phyloP scores from a whole-genome alignment of 2,888 invertebrate genomes.

The Hanleya hanleyi region DNA sequence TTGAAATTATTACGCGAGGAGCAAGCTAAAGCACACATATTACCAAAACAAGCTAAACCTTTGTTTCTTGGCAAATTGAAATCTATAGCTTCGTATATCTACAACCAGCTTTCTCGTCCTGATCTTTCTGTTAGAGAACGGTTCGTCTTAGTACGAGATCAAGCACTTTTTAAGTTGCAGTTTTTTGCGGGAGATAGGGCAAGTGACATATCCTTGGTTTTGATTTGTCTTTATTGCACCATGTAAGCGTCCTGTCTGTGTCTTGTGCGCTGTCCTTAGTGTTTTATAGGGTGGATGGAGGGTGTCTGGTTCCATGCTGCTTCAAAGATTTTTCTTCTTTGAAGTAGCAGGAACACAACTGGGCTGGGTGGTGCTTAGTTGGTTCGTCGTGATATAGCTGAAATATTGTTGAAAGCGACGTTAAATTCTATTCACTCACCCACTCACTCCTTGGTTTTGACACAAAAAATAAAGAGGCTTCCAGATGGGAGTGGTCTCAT shows the following conservation, averaged over 20 bases:
- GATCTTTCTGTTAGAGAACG: neutral
- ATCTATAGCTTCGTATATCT: neutral
- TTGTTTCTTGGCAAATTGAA: constrained; percentile 2
- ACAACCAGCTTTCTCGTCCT: neutral
- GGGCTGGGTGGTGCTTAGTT: too few relatives aligned
- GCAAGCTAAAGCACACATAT: neutral
- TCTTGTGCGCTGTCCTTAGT: too few relatives aligned
- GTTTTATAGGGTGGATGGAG: too few relatives aligned
- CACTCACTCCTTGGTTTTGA: neutral
- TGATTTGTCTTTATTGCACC: too few relatives aligned
- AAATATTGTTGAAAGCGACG: too few relatives aligned
- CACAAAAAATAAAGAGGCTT: constrained; percentile 3
- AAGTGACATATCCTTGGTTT: neutral
- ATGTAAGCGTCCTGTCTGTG: too few relatives aligned
- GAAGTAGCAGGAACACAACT: too few relatives aligned
- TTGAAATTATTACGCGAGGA: neutral
- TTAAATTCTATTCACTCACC: too few relatives aligned
- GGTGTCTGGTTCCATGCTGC: too few relatives aligned
- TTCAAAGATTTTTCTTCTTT: too few relatives aligned
- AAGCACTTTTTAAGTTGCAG: constrained; percentile 6
- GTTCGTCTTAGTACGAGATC: neutral
- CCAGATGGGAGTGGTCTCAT: constrained; percentile 9
- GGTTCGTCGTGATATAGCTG: too few relatives aligned
- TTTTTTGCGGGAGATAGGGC: constrained; percentile 10
- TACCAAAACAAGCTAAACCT: constrained; percentile 5